These are phyloP conservation scores for Zaprionus davidi DNA, from an alignment of 1,140 invertebrate species.

Conservation along the genomic window DNA sequence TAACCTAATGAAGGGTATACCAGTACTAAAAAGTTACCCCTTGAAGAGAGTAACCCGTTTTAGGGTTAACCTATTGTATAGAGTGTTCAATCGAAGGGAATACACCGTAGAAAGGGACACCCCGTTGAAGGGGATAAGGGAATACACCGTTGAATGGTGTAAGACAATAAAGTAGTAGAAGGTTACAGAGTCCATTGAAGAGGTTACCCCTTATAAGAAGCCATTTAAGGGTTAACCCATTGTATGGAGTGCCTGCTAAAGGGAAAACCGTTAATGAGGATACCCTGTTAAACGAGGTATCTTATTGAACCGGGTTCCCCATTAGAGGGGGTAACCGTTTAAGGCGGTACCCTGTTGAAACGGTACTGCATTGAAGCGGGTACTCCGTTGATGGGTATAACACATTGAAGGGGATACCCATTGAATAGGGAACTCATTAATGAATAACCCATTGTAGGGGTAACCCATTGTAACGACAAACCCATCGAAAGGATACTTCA, in stretches of 20 bases:
- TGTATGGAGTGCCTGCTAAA: no score
- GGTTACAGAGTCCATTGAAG: no score
- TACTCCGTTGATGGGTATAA: background rate
- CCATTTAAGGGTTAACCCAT: background rate
- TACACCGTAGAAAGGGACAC: background rate
- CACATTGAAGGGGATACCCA: background rate
- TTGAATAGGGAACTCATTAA: background rate
- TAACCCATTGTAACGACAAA: background rate
- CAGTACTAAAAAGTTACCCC: background rate
- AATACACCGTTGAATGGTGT: background rate
- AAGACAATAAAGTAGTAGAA: no score
- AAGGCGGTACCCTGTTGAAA: background rate
- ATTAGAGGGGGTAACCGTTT: background rate
- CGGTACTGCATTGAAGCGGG: background rate
- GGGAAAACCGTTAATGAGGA: no score
- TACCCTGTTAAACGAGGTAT: background rate
- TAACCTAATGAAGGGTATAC: no score
- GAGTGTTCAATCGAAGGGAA: no score
- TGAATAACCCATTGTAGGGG: background rate
- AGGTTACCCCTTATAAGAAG: no score
- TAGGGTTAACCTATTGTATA: background rate
- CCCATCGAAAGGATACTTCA: background rate
- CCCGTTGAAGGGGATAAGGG: background rate
- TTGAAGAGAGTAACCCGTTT: background rate
- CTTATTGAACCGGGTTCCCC: accelerated